Evolutionary conservation across 30 jellyfish, hydroid and myxozoan genomes (phyloP), one percentile per base, ranked within the genome.

Genomic region (Hydractinia echinata): DNA sequence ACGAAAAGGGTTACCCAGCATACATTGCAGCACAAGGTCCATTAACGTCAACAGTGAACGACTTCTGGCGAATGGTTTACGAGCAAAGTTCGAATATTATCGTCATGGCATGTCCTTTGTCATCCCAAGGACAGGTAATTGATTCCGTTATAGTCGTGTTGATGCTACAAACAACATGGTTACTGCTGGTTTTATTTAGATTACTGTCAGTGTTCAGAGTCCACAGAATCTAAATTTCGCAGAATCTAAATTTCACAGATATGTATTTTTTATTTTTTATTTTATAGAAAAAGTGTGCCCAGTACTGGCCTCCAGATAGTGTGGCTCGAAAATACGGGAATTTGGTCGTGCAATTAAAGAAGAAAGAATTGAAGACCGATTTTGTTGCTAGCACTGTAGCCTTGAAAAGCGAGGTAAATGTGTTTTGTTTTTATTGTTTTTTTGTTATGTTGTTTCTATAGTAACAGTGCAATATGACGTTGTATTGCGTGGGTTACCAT

Each of bases 251-350:
- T 7, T 64, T 64, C 7, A 7, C 74, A 64, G 70, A 15, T 7
- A 6, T 10, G 8, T 5, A 19, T 55, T 0, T 8, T 16, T 5
- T 8, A 6, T 54, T 62, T 67, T 51, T 10, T n/a, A n/a, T 8
- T 87, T 56, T 69, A 60, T 54, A 88, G 96, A 93, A 88, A 60
- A 82, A 82, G 21, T 88, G 96, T 76, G 82, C 9, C 64, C 96
- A 88, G 79, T 88, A 88, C 64, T 88, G 96, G 96, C 96, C 96
- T 16, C 85, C 92, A 67, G 96, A 83, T 68, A 83, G 96, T 53
- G 71, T 72, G 5, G 89, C 96, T 0, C 77, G 83, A 51, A 39
- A 77, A 4, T 88, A 82, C 70, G 96, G 89, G 1, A 86, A 72
- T 13, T 54, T 82, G 14, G 82, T 72, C 52, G 96, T 88, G 39